Base-by-base conservation (phyloP, 2,797 vertebrate genomes). In the Luscinia luscinia region DNA sequence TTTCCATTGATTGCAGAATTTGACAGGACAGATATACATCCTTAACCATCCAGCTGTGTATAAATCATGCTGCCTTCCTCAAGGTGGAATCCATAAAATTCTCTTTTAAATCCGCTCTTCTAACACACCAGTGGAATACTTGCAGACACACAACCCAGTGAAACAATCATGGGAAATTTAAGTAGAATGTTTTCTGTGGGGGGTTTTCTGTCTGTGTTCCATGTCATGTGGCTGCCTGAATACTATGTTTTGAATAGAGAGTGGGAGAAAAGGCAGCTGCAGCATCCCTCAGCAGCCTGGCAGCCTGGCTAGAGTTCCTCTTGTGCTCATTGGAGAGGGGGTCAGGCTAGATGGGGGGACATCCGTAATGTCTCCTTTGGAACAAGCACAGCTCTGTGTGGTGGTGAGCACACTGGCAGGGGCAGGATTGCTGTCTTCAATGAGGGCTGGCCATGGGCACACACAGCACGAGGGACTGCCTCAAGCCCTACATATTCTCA, bases 31-130 rank as follows among this genome's bases (percentile, higher is more conserved):
- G 73, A 74, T 87, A 90, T 32, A 89, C 64, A 72, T 87, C 58
- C 59, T 82, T 85, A 87, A 85, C 70, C 84, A 34, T 58, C 68
- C 81, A 74, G 52, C 68, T 87, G 30, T 59, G 20, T 87, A 49
- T 95, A 96, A 96, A 95, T 94, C 94, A 95, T 9, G 6, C 67
- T 79, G 76, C 74, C 77, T 93, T 92, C 66, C 64, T 94, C 79
- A 89, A 96, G 89, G 93, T 89, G 89, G 93, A 93, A 94, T 85
- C 57, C 75, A 89, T 93, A 87, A 95, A 96, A 91, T 46, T 43
- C 32, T 85, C 66, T 81, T 90, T 78, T 82, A 91, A 45, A 93
- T 43, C 73, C 0, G 0, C n/a, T 86, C 55, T 75, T 94, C 76
- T 84, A 72, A 84, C 64, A 51, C 40, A 63, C 46, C 27, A 41